These are phyloP conservation scores for Pangasius djambal DNA, from an alignment of 2,797 vertebrate genomes.

Conservation along the genomic window DNA sequence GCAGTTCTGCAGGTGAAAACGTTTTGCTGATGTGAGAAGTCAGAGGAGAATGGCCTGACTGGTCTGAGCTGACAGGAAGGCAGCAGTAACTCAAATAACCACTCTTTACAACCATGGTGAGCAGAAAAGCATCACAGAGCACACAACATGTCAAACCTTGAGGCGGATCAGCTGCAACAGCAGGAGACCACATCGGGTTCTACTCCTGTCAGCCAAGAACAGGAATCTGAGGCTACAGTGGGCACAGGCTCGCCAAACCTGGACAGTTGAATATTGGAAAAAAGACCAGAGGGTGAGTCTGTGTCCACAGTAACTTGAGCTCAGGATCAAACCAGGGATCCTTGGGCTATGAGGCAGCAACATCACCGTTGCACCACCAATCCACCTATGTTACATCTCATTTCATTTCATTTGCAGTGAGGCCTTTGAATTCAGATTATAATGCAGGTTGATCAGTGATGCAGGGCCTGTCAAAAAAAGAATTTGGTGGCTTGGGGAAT, in stretches of 20 bases:
- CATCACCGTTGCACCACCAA: neutral
- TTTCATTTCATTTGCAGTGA: neutral
- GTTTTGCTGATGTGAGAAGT: neutral
- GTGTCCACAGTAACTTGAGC: neutral
- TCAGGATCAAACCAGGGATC: neutral
- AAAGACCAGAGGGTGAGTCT: neutral
- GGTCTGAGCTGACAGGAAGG: neutral
- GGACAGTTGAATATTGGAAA: neutral
- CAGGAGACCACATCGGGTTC: neutral
- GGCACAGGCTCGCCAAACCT: neutral
- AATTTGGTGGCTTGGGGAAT: neutral
- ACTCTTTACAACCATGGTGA: neutral
- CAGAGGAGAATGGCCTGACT: neutral
- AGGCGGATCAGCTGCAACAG: neutral
- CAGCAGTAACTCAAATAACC: neutral
- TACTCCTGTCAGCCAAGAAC: neutral
- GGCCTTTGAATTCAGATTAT: neutral
- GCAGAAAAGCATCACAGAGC: neutral
- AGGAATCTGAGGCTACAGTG: neutral
- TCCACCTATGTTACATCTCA: neutral
- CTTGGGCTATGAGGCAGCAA: neutral
- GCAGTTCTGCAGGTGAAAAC: neutral
- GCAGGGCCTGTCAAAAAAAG: neutral
- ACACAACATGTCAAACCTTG: neutral
- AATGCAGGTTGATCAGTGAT: neutral